Evolutionary conservation across 2,113 vertebrate species (phyloP).

Genomic region (Dromiciops gliroides): DNA sequence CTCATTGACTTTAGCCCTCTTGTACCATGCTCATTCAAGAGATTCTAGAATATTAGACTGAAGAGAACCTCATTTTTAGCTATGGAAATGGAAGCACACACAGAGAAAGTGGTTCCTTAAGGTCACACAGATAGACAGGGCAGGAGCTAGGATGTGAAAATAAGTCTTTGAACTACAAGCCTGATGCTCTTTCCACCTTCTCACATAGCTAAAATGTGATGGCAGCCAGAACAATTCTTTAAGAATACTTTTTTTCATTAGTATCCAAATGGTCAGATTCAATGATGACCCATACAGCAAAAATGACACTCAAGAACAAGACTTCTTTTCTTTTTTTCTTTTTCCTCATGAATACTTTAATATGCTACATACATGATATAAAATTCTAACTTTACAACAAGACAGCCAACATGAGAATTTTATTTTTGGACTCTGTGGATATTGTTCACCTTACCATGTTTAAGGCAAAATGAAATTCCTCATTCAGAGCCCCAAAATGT

Average conservation of each 20-base stretch:
- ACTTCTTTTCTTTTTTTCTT: too few species aligned
- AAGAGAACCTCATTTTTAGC: background rate
- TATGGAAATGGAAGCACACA: background rate
- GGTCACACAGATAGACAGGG: background rate
- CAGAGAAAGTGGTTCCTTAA: background rate
- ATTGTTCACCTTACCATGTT: too few species aligned
- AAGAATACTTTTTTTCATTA: background rate
- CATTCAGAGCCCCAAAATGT: too few species aligned
- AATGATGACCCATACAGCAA: background rate
- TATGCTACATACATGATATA: too few species aligned
- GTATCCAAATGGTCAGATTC: background rate
- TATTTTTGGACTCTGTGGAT: too few species aligned
- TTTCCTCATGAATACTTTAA: too few species aligned
- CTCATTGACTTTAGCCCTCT: background rate
- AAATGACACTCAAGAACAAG: background rate
- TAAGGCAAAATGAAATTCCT: too few species aligned
- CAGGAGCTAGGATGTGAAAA: background rate
- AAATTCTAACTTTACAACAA: too few species aligned
- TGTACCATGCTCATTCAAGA: background rate
- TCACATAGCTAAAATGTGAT: background rate
- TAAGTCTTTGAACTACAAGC: background rate
- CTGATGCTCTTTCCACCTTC: background rate
- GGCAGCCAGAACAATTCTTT: background rate
- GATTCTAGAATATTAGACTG: background rate
- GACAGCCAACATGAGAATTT: too few species aligned